phyloP scores from a whole-genome alignment of 2,888 invertebrate species.

The Drosophila melanosoma region DNA sequence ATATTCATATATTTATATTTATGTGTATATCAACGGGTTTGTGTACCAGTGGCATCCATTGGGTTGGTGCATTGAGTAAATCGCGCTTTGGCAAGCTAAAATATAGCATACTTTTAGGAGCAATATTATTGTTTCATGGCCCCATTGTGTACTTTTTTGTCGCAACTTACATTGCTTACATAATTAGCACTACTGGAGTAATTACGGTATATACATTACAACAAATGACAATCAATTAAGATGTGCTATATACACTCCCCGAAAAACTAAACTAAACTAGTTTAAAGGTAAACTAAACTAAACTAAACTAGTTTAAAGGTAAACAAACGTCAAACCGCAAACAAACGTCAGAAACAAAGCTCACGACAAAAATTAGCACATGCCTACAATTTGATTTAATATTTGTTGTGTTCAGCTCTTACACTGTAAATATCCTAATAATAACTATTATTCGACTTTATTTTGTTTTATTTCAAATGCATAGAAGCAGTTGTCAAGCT shows the following conservation, averaged over 20 bases:
- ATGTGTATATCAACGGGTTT: too few relatives aligned
- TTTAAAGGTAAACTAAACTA: too few relatives aligned
- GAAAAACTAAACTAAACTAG: too few relatives aligned
- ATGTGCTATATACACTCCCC: background rate
- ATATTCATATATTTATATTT: background rate
- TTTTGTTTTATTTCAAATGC: background rate
- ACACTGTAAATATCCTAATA: too few relatives aligned
- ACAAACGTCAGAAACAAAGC: background rate
- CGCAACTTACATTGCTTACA: too few relatives aligned
- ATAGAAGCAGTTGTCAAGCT: background rate
- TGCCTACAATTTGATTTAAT: background rate
- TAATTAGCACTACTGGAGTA: too few relatives aligned
- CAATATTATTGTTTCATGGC: background rate
- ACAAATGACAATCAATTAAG: background rate
- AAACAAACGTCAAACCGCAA: too few relatives aligned
- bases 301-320: too few relatives aligned
- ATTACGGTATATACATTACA: too few relatives aligned
- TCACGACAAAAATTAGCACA: background rate
- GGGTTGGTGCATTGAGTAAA: background rate
- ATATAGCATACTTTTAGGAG: background rate
- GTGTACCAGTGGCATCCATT: background rate
- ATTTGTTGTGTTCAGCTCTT: background rate
- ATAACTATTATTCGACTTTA: background rate
- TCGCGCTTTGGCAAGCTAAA: background rate
- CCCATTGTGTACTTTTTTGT: too few relatives aligned